Evolutionary conservation across 2,888 invertebrate genomes (phyloP).

Genomic region (Sycophila texana): DNA sequence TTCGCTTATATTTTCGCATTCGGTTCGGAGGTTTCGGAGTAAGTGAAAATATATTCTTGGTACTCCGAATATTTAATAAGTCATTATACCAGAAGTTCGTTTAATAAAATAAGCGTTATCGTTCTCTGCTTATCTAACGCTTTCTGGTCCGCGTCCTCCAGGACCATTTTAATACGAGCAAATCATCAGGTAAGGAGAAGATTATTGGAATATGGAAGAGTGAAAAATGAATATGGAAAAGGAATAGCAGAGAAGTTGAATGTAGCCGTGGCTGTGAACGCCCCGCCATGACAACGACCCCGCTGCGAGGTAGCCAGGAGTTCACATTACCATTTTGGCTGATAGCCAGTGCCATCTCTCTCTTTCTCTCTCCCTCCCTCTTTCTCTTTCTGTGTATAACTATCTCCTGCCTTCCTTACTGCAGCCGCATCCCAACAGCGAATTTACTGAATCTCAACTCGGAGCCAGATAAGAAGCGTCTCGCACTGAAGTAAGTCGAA

Average conservation of each 20-base stretch:
- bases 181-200: not conserved
- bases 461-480: conserved; percentile 65
- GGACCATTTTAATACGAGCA: too few relatives aligned
- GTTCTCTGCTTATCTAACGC: too few relatives aligned
- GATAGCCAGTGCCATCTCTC: conserved; percentile 61
- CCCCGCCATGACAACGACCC: conserved; percentile 44
- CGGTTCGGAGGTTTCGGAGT: too few relatives aligned
- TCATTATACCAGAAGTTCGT: too few relatives aligned
- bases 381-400: not conserved
- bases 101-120: too few relatives aligned
- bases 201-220: conserved; percentile 27
- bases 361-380: not conserved
- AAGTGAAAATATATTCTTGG: too few relatives aligned
- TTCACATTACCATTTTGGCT: conserved; percentile 72
- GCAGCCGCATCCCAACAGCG: conserved; percentile 36
- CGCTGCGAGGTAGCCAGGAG: conserved; percentile 57
- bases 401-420: not conserved
- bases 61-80: too few relatives aligned
- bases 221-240: conserved; percentile 43
- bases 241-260: not conserved
- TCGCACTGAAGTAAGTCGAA: not conserved
- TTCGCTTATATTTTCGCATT: too few relatives aligned
- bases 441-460: conserved; percentile 62
- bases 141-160: too few relatives aligned
- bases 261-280: too few relatives aligned